Percentiles rank a stretch among this genome's conserved stretches.
These are phyloP conservation scores for Callyntrura guangdongensis DNA, from an alignment of 2,888 invertebrate species.

Conservation along the genomic window DNA sequence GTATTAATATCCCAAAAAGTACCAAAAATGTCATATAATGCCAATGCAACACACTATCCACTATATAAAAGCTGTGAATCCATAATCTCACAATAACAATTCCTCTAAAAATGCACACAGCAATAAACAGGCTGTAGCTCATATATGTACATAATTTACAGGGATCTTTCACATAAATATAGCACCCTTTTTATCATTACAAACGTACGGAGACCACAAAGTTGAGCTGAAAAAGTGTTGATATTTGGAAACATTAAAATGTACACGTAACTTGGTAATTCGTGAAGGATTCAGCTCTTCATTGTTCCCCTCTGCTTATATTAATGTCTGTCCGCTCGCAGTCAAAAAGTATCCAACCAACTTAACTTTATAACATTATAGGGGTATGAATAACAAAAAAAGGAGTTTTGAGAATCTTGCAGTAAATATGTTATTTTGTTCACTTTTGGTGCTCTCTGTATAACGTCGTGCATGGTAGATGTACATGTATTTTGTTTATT, in stretches of 20 bases:
- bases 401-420: slow-evolving; percentile 1
- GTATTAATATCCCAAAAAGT: not conserved
- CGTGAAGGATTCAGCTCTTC: not conserved
- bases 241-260: slow-evolving; percentile 33
- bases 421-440: too few relatives aligned
- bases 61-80: not conserved
- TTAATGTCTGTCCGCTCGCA: not conserved
- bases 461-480: too few relatives aligned
- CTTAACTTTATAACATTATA: slow-evolving; percentile 32
- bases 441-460: too few relatives aligned
- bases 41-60: not conserved
- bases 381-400: slow-evolving; percentile 21
- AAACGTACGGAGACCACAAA: slow-evolving; percentile 5
- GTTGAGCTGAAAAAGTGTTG: slow-evolving; percentile 20
- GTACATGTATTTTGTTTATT: too few relatives aligned
- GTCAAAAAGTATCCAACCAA: slow-evolving; percentile 6
- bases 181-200: slow-evolving; percentile 15
- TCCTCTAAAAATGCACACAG: slow-evolving; percentile 32
- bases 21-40: not conserved
- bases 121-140: not conserved
- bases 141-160: slow-evolving; percentile 14
- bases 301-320: too few relatives aligned
- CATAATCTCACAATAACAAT: slow-evolving; percentile 24
- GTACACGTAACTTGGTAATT: too few relatives aligned
- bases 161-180: slow-evolving; percentile 16